A percentile compares a stretch with the other conserved stretches of the same genome.
Conservation (phyloP, 1,140 invertebrate species). For the Leucophenga varia region DNA sequence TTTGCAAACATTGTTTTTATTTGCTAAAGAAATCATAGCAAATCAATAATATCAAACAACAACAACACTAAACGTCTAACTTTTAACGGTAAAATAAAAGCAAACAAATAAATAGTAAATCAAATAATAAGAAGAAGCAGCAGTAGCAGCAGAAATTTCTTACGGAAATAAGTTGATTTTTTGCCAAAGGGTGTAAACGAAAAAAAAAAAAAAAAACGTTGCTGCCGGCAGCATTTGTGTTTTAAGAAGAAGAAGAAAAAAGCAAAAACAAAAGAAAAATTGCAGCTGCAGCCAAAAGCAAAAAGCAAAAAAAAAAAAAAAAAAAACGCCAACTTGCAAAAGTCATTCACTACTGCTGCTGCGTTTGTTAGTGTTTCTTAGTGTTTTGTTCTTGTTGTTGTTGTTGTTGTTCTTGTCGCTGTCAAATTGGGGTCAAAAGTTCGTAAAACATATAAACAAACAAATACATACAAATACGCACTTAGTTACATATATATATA, state of each 20-base stretch:
- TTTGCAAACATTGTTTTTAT: slow-evolving; percentile 8
- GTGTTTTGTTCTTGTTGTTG: slow-evolving; percentile 12
- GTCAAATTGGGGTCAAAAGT: slow-evolving; percentile 46
- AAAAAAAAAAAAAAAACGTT: slow-evolving; percentile 8
- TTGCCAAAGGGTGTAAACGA: slow-evolving; percentile 4
- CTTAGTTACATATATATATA: no score
- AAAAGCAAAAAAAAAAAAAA: slow-evolving; percentile 20
- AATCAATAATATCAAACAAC: no score
- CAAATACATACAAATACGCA: neutral
- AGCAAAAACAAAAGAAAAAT: slow-evolving; percentile 14
- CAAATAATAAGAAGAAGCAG: slow-evolving; percentile 1
- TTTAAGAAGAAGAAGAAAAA: neutral
- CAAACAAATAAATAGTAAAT: slow-evolving; percentile 22
- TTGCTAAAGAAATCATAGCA: no score
- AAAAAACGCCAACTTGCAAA: slow-evolving; percentile 9
- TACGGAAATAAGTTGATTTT: slow-evolving; percentile 14
- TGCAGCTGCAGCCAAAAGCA: no score
- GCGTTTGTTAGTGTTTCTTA: no score
- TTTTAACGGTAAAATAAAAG: no score
- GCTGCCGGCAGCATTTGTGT: no score
- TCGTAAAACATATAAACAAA: slow-evolving; percentile 18
- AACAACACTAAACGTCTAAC: no score
- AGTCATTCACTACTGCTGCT: slow-evolving; percentile 1
- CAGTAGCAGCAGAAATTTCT: neutral
- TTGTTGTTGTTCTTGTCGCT: slow-evolving; percentile 1